phyloP scores from a whole-genome alignment of 1,140 invertebrate genomes.

The Dolichoris vasculosae region DNA sequence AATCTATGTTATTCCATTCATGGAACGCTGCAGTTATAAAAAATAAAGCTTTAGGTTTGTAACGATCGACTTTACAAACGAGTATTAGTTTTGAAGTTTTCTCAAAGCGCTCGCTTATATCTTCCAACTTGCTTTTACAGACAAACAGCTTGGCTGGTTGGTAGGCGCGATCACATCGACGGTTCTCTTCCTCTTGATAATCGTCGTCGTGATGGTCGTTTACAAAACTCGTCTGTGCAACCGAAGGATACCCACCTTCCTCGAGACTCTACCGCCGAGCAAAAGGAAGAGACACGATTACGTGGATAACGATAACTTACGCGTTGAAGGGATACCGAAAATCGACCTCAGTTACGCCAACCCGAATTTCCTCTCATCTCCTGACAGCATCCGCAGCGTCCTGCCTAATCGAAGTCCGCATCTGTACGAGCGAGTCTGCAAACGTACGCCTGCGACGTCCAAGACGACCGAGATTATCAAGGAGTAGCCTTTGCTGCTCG shows the following conservation, averaged over 20 bases:
- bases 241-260: conserved; percentile 57
- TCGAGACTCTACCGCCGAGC: conserved; percentile 60
- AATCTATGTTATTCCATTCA: too few species aligned
- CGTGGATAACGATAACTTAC: background rate
- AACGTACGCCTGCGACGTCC: background rate
- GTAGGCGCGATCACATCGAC: conserved; percentile 68
- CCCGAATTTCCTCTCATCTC: conserved; percentile 27
- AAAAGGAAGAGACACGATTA: conserved; percentile 50
- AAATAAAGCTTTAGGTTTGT: too few species aligned
- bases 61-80: too few species aligned
- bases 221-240: conserved; percentile 64
- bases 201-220: conserved; percentile 68
- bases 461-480: conserved; percentile 34
- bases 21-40: background rate
- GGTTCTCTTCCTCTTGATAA: conserved; percentile 68
- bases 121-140: conserved; percentile 53
- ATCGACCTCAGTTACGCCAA: conserved; percentile 45
- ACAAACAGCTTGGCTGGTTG: conserved; percentile 69
- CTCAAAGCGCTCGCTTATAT: background rate
- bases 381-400: conserved; percentile 53
- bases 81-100: background rate
- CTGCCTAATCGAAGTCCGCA: conserved; percentile 65
- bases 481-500: background rate
- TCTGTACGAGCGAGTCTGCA: conserved; percentile 40
- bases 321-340: background rate